Evolutionary conservation across 2,888 invertebrate species (phyloP).

Genomic region (Ypsolopha scabrella): DNA sequence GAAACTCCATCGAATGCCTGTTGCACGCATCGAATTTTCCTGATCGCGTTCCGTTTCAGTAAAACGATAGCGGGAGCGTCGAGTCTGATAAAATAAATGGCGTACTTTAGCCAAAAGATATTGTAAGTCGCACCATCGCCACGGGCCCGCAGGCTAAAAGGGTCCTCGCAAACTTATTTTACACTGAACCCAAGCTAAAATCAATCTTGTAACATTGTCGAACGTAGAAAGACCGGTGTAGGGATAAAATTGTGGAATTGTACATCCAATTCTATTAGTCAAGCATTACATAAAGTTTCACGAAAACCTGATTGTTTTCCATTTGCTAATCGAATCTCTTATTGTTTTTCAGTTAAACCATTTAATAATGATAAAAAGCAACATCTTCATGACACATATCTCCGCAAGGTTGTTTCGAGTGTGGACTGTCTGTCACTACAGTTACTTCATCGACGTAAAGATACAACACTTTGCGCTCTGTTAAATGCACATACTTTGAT

Average conservation of each 20-base stretch:
- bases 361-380: too few species aligned
- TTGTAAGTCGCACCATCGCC: conserved; percentile 2
- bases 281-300: conserved; percentile 19
- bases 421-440: too few species aligned
- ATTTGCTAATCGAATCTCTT: conserved; percentile 14
- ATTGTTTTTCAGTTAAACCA: conserved; percentile 6
- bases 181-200: background rate
- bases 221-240: background rate
- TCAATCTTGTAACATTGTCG: background rate
- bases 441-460: too few species aligned
- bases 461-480: too few species aligned
- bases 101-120: conserved; percentile 9
- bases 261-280: conserved; percentile 26
- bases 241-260: background rate
- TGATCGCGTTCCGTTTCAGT: conserved; percentile 10
- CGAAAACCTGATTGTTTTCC: conserved; percentile 16
- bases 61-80: conserved; percentile 7
- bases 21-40: background rate
- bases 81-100: conserved; percentile 12
- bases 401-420: too few species aligned
- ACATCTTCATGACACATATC: too few species aligned
- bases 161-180: conserved; percentile 8
- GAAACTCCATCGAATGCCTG: background rate
- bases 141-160: conserved; percentile 12
- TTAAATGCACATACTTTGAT: background rate